These are phyloP conservation scores for Ectobius pallidus DNA, from an alignment of 2,888 invertebrate genomes.

Conservation along the genomic window DNA sequence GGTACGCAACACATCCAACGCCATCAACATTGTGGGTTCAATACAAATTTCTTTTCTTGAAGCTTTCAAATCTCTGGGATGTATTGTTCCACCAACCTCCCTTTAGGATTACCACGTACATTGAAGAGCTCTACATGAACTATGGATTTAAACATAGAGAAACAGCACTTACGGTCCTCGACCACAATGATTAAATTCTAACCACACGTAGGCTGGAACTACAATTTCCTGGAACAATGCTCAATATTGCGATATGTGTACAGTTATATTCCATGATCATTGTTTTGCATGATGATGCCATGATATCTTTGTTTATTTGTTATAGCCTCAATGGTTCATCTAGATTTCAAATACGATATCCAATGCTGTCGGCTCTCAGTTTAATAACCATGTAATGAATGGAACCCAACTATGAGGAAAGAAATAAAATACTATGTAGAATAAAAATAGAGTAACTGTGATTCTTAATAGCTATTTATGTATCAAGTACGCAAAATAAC, in stretches of 20 bases:
- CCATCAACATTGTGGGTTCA: neutral
- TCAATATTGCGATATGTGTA: neutral
- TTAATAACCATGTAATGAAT: too few species aligned
- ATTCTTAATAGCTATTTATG: too few species aligned
- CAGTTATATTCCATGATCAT: too few species aligned
- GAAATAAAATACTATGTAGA: too few species aligned
- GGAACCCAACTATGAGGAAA: too few species aligned
- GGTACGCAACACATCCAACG: slow-evolving; percentile 20
- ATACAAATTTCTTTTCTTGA: slow-evolving; percentile 8
- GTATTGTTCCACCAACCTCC: slow-evolving; percentile 9
- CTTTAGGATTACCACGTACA: neutral
- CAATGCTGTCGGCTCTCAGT: too few species aligned
- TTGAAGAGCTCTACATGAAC: neutral
- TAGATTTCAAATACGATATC: too few species aligned
- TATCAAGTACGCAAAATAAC: too few species aligned
- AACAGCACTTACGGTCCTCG: neutral
- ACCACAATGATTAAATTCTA: slow-evolving; percentile 4
- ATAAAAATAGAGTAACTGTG: too few species aligned
- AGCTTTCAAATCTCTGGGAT: slow-evolving; percentile 9
- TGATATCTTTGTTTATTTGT: too few species aligned
- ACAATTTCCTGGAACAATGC: neutral
- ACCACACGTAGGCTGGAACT: neutral
- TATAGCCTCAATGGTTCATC: too few species aligned
- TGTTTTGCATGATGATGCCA: too few species aligned
- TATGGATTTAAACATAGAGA: neutral